Conservation (phyloP, 1,140 invertebrate genomes). For the Drosophila triauraria region DNA sequence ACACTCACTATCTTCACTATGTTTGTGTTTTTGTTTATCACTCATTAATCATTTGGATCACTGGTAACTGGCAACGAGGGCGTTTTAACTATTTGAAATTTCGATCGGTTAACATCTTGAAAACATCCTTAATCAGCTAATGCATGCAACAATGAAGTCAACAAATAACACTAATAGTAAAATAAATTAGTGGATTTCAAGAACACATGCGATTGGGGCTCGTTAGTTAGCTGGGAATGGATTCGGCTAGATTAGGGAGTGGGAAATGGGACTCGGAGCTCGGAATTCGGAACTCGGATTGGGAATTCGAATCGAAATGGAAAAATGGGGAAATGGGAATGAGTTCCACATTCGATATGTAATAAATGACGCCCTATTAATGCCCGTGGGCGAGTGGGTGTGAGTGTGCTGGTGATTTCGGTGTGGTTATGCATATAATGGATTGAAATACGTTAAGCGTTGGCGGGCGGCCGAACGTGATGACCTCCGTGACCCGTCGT, state of each 20-base stretch:
- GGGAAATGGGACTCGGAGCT: background rate
- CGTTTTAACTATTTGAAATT: constrained; percentile 17
- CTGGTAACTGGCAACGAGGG: constrained; percentile 9
- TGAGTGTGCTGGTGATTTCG: constrained; percentile 39
- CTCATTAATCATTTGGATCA: constrained; percentile 19
- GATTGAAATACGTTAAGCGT: constrained; percentile 63
- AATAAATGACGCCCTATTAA: constrained; percentile 67
- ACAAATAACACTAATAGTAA: constrained; percentile 49
- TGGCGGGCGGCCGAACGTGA: constrained; percentile 44
- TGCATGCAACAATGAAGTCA: constrained; percentile 31
- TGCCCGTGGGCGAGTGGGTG: constrained; percentile 16
- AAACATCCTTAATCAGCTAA: constrained; percentile 49
- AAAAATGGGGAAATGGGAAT: constrained; percentile 26
- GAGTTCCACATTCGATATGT: constrained; percentile 56
- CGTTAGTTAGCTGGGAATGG: constrained; percentile 39
- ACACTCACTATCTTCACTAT: constrained; percentile 10
- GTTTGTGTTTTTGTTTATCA: constrained; percentile 6
- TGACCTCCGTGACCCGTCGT: constrained; percentile 68
- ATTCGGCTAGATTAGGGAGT: constrained; percentile 5
- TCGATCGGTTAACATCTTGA: constrained; percentile 27
- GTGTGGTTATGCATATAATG: constrained; percentile 63
- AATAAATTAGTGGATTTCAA: constrained; percentile 51
- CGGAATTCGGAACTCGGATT: background rate
- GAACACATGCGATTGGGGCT: constrained; percentile 43
- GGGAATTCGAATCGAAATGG: constrained; percentile 12